These are phyloP conservation scores for Athene cunicularia DNA, from an alignment of 2,113 vertebrate species.

Conservation along the genomic window DNA sequence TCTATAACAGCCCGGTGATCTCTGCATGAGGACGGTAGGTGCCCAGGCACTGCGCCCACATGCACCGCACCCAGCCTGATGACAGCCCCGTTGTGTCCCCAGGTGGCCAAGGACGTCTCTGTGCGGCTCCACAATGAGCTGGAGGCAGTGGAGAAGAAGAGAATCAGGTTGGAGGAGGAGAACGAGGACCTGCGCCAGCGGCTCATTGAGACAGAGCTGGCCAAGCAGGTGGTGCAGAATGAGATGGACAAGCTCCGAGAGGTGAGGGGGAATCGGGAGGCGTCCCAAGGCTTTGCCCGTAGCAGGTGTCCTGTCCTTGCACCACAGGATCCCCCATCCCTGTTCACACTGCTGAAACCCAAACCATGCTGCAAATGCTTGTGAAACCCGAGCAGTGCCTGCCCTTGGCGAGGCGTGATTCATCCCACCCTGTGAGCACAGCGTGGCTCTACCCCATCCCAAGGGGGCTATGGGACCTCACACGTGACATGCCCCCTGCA, in stretches of 20 bases:
- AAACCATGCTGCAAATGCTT: constrained; percentile 1
- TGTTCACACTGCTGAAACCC: not conserved
- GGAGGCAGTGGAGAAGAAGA: constrained; percentile 92
- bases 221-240: constrained; percentile 95
- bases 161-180: constrained; percentile 89
- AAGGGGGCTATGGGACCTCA: rapidly evolving
- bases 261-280: constrained; percentile 63
- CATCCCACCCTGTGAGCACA: rapidly evolving
- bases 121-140: constrained; percentile 94
- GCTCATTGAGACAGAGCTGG: constrained; percentile 91
- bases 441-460: not conserved
- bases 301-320: not conserved
- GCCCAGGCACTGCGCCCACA: not conserved
- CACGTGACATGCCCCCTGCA: too few relatives aligned
- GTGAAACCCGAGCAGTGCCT: not conserved
- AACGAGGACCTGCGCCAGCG: constrained; percentile 91
- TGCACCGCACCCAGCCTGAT: not conserved
- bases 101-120: constrained; percentile 98
- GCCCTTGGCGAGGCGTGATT: rapidly evolving
- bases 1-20: not conserved
- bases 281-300: rapidly evolving
- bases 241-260: constrained; percentile 93
- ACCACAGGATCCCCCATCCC: not conserved
- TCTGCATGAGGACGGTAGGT: not conserved
- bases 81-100: not conserved